Evolutionary conservation across 2,113 vertebrate genomes (phyloP).

Genomic region (Triplophysa siluroides): DNA sequence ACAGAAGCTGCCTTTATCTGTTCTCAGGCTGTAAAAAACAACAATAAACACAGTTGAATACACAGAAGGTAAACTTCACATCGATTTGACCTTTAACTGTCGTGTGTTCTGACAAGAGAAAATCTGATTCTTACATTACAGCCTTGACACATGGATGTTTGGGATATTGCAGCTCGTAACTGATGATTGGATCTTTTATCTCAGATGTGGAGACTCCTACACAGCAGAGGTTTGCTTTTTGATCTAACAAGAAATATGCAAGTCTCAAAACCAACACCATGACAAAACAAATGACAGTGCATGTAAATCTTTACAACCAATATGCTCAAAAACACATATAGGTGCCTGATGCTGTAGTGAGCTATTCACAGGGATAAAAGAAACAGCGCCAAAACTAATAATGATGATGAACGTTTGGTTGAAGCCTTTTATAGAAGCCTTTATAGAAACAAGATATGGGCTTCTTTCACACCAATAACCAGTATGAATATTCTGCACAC

Average conservation of each 20-base stretch:
- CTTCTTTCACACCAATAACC: too few relatives aligned
- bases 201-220: not conserved
- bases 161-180: not conserved
- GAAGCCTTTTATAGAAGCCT: too few relatives aligned
- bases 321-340: too few relatives aligned
- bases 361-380: too few relatives aligned
- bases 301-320: too few relatives aligned
- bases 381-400: too few relatives aligned
- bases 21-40: conserved; percentile 26
- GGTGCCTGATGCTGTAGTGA: too few relatives aligned
- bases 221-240: conserved; percentile 25
- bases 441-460: too few relatives aligned
- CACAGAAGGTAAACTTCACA: not conserved
- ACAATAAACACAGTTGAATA: not conserved
- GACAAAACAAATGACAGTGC: too few relatives aligned
- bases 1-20: conserved; percentile 16
- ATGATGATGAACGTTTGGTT: too few relatives aligned
- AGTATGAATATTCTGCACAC: too few relatives aligned
- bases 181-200: not conserved
- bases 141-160: conserved; percentile 29
- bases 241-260: not conserved
- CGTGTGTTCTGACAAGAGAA: not conserved
- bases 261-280: too few relatives aligned
- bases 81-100: not conserved
- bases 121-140: conserved; percentile 34